Base-by-base conservation (phyloP, 2,888 invertebrate genomes). In the Trichacis sp. region DNA sequence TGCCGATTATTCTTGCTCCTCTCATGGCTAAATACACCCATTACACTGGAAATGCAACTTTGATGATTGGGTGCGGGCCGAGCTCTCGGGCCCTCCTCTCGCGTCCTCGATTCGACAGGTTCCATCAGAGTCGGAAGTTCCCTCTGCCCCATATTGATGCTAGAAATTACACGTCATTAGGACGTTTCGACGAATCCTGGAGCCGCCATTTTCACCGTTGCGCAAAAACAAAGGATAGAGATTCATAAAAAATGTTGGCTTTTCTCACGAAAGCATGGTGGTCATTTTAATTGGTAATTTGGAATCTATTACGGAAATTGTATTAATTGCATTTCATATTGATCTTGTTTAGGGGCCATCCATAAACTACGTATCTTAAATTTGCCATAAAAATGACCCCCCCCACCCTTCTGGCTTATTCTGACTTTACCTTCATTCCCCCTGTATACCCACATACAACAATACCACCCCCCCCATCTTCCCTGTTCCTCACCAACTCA, bases 11-110 rank as follows among this genome's bases (percentile, higher is more conserved):
- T 47, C 62, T 38, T 20, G 45, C 24, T 36, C 57, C 56, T 59
- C 58, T 65, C 47, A 68, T 57, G 69, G 68, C 77, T 80, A 80
- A 82, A 78, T 78, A 79, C 79, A 77, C 77, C 78, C 73, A 82
- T 82, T 82, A 82, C 70, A 59, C 73, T 78, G 77, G 64, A 83
- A 83, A 83, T 83, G 83, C 80, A 82, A 83, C 76, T 83, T 83
- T 83, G 83, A 83, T 83, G 78, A 82, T 80, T 74, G 81, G 83
- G 77, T 83, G 71, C 72, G 56, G 49, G 56, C 60, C 20, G 42
- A 38, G 33, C 47, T 53, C 49, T 40, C 17, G 55, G 54, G 53
- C 33, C 40, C 40, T 40, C 14, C 15, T 60, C 53, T 12, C n/a
- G 3, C 29, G 24, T n/a, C n/a, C 24, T 4, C 1, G 29, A 46